A percentile compares a stretch with the other conserved stretches of the same genome.
phyloP scores from a whole-genome alignment of 2,797 vertebrate genomes.

The Anas flavirostris region DNA sequence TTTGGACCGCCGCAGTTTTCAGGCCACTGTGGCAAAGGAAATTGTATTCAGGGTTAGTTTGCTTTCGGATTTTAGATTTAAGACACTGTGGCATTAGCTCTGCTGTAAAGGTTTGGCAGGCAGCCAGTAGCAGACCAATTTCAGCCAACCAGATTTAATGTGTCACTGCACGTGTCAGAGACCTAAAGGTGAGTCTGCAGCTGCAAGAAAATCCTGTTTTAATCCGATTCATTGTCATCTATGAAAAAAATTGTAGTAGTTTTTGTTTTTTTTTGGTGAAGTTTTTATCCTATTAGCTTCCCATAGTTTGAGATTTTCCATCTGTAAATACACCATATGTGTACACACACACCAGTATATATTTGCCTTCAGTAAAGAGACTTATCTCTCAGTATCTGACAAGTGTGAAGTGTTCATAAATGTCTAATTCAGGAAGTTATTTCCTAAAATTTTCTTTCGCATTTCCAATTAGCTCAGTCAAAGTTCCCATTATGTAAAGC shows the following conservation, averaged over 20 bases:
- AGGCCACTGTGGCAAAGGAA: background rate
- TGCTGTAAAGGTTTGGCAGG: background rate
- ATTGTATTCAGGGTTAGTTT: background rate
- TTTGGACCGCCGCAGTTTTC: background rate
- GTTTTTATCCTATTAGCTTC: background rate
- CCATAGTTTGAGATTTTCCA: background rate
- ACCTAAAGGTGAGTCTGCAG: conserved; percentile 27
- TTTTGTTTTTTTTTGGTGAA: background rate
- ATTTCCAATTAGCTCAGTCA: background rate
- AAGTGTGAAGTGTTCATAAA: background rate
- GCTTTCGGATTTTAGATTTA: conserved; percentile 6
- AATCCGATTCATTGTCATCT: background rate
- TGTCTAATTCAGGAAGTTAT: background rate
- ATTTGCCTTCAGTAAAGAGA: background rate
- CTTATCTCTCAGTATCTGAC: background rate
- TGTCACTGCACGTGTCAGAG: background rate
- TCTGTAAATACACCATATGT: background rate
- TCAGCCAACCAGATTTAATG: conserved; percentile 27
- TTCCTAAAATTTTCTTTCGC: background rate
- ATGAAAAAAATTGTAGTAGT: background rate
- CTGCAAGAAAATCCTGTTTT: conserved; percentile 2
- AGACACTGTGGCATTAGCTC: background rate
- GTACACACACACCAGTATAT: background rate
- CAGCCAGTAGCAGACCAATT: background rate
- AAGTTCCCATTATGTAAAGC: background rate